A percentile compares a stretch with the other conserved stretches of the same genome.
These are phyloP conservation scores for Neopipo cinnamomea DNA, from an alignment of 2,113 vertebrate genomes.

Conservation along the genomic window DNA sequence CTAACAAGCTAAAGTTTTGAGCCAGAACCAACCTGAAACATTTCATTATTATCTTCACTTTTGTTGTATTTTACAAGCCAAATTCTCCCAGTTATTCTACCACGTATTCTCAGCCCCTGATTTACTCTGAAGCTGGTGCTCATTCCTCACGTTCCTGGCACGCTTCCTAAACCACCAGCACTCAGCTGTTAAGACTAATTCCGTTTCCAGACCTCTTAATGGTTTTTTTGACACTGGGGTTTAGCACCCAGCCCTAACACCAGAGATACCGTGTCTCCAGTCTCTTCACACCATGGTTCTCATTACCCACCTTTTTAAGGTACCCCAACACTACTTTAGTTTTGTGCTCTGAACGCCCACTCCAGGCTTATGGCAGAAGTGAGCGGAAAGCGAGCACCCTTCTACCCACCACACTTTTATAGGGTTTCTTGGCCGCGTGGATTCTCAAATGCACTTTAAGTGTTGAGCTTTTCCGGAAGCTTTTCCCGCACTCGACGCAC, in stretches of 20 bases:
- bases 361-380: background rate
- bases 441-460: conserved; percentile 80
- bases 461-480: conserved; percentile 56
- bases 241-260: background rate
- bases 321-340: background rate
- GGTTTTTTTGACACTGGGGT: background rate
- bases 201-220: background rate
- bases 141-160: background rate
- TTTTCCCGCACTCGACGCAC: conserved; percentile 54
- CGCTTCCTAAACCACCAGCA: background rate
- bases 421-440: conserved; percentile 81
- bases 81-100: background rate
- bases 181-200: background rate
- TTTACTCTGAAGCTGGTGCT: background rate
- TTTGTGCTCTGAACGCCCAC: background rate
- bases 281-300: background rate
- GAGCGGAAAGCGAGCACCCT: conserved; percentile 46
- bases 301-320: background rate
- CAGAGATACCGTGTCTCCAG: fast-evolving
- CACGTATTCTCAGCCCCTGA: fast-evolving
- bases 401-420: conserved; percentile 71
- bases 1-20: background rate
- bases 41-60: background rate
- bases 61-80: background rate
- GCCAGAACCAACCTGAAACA: background rate